Conservation (phyloP, 2,797 vertebrate genomes). For the Coracias cyanogaster region DNA sequence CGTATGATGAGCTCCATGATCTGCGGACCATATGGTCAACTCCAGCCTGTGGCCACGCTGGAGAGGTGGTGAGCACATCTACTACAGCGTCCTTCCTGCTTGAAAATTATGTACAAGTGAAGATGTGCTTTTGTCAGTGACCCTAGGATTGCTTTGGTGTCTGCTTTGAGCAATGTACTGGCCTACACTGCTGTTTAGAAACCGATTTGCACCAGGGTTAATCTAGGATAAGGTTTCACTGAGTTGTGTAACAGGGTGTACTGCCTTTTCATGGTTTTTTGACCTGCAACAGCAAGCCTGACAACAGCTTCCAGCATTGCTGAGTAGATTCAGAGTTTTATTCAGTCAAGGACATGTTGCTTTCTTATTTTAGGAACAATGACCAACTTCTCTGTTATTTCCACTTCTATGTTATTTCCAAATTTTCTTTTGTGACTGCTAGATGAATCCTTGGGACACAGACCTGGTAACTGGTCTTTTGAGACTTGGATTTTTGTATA, state of each 20-base stretch:
- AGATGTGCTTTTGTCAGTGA: not conserved
- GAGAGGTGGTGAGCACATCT: not conserved
- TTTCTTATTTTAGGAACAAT: not conserved
- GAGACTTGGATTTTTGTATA: not conserved
- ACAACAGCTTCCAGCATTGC: not conserved
- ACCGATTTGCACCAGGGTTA: not conserved
- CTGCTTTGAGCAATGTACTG: not conserved
- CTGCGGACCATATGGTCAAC: no score
- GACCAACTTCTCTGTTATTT: not conserved
- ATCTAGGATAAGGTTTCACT: not conserved
- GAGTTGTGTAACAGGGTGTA: not conserved
- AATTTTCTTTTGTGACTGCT: not conserved
- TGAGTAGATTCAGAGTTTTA: not conserved
- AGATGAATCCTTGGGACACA: not conserved
- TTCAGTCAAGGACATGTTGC: fast-evolving
- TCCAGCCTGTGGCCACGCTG: not conserved
- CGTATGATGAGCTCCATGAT: no score
- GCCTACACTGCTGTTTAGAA: not conserved
- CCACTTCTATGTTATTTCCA: not conserved
- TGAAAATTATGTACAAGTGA: not conserved
- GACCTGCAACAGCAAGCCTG: not conserved
- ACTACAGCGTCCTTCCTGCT: not conserved
- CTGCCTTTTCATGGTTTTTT: not conserved
- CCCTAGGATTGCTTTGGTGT: not conserved
- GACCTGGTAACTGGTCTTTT: not conserved